Evolutionary conservation across 2,797 vertebrate species (phyloP), one percentile per base, ranked within the genome.

Genomic region (Karalla daura): DNA sequence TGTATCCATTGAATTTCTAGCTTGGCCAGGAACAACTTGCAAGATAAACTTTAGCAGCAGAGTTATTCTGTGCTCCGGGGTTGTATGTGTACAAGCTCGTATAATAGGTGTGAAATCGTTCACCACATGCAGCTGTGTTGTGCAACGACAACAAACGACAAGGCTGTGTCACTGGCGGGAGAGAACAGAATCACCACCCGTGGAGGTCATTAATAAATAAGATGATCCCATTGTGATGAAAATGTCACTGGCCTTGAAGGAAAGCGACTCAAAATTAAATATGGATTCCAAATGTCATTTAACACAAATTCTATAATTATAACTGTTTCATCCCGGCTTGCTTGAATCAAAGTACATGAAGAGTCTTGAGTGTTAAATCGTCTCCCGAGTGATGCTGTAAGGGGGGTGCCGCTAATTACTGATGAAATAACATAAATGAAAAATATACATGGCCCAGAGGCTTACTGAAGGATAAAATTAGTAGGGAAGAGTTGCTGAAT

Each of bases 361-460:
- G 21, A 21, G 13, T 30, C 9, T n/a, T 32, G 2, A 18, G n/a
- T 15, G 11, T 73, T 36, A 36, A 21, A 21, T 47, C 7, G 1
- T 32, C 32, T 63, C 39, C 50, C 39, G 5, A 47, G 45, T 43
- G 28, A 36, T 23, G 32, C 60, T 30, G 18, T 15, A 18, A 43
- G n/a, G 15, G 51, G 18, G 32, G 49, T n/a, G 17, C 27, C 40
- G 39, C 61, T 74, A 62, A 80, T 74, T 65, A 65, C 20, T 35
- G 65, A 32, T 51, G 2, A 60, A 65, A 60, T 39, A 45, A 44
- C 6, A 27, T 43, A 58, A 59, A 54, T 64, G 39, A 41, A 72
- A 64, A 51, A 52, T 59, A 51, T 21, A 71, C 54, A 47, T 13
- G 36, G 62, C 56, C 49, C 6, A 41, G 39, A 70, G 61, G 52